Conservation (phyloP, 1,140 invertebrate species). For the Aradophagus sp. region DNA sequence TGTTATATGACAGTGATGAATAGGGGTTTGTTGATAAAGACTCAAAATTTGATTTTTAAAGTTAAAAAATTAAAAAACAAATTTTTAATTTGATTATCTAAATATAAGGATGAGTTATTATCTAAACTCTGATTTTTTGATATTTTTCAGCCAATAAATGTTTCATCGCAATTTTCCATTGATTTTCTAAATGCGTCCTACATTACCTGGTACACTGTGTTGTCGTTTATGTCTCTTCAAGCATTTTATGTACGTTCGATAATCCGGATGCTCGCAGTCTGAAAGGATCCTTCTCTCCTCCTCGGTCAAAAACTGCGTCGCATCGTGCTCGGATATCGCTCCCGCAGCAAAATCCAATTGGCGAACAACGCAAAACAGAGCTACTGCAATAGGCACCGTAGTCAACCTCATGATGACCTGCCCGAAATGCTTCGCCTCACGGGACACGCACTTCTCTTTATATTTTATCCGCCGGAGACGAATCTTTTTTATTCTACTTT, state of each 20-base stretch:
- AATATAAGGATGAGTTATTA: too few species aligned
- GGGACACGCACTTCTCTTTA: slow-evolving; percentile 30
- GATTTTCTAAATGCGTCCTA: too few species aligned
- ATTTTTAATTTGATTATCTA: too few species aligned
- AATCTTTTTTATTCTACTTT: too few species aligned
- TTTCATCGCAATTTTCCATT: too few species aligned
- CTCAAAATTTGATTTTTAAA: too few species aligned
- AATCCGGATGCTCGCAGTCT: slow-evolving; percentile 67
- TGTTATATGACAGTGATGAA: too few species aligned
- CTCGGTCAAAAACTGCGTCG: slow-evolving; percentile 13
- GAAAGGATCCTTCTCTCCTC: slow-evolving; percentile 50
- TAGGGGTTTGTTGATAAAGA: too few species aligned
- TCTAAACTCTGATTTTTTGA: too few species aligned
- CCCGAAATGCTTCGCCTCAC: slow-evolving; percentile 25
- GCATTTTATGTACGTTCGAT: slow-evolving; percentile 69
- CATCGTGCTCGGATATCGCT: slow-evolving; percentile 19
- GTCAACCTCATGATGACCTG: slow-evolving; percentile 25
- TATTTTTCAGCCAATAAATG: too few species aligned
- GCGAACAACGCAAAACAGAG: slow-evolving; percentile 10
- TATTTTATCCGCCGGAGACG: slow-evolving; percentile 36
- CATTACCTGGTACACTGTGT: slow-evolving; percentile 28
- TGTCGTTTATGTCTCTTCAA: slow-evolving; percentile 68
- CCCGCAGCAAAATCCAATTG: slow-evolving; percentile 4
- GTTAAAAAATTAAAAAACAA: too few species aligned
- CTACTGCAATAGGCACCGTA: slow-evolving; percentile 18